Conservation (phyloP, 2,113 vertebrate species). For the Aegithalos caudatus region DNA sequence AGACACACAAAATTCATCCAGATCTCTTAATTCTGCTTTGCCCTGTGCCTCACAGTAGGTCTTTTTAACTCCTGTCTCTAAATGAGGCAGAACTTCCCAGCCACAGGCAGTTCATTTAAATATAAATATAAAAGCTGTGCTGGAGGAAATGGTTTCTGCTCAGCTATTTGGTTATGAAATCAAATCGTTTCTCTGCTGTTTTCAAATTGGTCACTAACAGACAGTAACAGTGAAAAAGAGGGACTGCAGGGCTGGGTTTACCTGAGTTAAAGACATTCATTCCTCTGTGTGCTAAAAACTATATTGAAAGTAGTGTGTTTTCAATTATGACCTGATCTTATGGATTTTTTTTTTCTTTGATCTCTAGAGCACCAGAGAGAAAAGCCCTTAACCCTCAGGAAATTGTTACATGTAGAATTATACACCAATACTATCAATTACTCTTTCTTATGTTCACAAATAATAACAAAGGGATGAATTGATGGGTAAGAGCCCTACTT, state of each 20-base stretch:
- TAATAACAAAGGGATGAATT: constrained; percentile 7
- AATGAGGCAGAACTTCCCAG: constrained; percentile 54
- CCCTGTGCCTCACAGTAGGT: not conserved
- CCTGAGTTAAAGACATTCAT: constrained; percentile 35
- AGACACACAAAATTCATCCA: not conserved
- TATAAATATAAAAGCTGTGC: constrained; percentile 44
- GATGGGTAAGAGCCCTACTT: not conserved
- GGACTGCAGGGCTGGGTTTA: not conserved
- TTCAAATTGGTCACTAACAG: constrained; percentile 28
- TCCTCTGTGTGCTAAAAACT: constrained; percentile 7
- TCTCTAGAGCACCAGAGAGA: not conserved
- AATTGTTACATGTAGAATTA: constrained; percentile 35
- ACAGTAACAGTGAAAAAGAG: not conserved
- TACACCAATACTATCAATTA: constrained; percentile 5
- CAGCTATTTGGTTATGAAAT: constrained; percentile 57
- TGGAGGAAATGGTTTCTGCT: constrained; percentile 47
- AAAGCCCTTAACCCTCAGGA: constrained; percentile 27
- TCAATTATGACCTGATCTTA: constrained; percentile 27
- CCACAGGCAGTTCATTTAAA: constrained; percentile 55
- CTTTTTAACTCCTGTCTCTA: constrained; percentile 37
- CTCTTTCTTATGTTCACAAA: constrained; percentile 28
- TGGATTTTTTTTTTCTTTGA: not conserved
- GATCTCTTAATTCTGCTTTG: constrained; percentile 21
- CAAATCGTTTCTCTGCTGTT: constrained; percentile 25
- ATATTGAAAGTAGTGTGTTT: constrained; percentile 33